phyloP scores from a whole-genome alignment of 37 sponge, comb jelly and placozoan genomes.

The Axinella damicornis region DNA sequence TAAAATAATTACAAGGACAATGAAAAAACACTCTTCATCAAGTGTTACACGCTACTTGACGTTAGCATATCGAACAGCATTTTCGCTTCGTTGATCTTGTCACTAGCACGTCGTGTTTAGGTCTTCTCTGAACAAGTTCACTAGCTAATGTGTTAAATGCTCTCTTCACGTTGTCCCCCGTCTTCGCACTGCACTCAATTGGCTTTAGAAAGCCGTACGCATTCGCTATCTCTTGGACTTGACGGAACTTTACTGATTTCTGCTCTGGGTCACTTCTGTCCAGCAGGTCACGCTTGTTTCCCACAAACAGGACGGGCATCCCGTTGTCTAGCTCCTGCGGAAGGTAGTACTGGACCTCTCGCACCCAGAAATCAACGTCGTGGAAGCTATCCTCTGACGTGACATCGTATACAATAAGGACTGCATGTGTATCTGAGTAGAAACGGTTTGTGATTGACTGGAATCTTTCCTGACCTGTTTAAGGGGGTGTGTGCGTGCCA shows the following conservation, averaged over 20 bases:
- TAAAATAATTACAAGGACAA: too few species aligned
- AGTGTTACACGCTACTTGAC: too few species aligned
- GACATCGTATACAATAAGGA: constrained; percentile 61
- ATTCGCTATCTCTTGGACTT: constrained; percentile 39
- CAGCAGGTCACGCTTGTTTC: constrained; percentile 59
- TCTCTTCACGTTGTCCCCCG: constrained; percentile 49
- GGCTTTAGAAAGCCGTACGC: constrained; percentile 35
- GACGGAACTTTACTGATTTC: constrained; percentile 5
- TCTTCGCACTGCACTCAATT: constrained; percentile 70
- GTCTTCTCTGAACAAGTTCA: constrained; percentile 3
- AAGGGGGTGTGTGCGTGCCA: too few species aligned
- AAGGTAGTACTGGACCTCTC: constrained; percentile 53
- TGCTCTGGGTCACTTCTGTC: background rate
- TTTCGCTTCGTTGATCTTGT: background rate
- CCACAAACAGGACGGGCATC: constrained; percentile 60
- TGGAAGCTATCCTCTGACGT: constrained; percentile 14
- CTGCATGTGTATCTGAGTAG: constrained; percentile 55
- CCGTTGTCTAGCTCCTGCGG: constrained; percentile 40
- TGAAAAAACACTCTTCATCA: too few species aligned
- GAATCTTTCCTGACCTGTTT: constrained; percentile 77
- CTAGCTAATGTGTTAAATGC: constrained; percentile 29
- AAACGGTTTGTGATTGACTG: constrained; percentile 57
- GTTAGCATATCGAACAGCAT: background rate
- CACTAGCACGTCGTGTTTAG: background rate
- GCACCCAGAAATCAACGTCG: constrained; percentile 59